Conservation (phyloP, 2,113 vertebrate species). For the Phyllostomus discolor region DNA sequence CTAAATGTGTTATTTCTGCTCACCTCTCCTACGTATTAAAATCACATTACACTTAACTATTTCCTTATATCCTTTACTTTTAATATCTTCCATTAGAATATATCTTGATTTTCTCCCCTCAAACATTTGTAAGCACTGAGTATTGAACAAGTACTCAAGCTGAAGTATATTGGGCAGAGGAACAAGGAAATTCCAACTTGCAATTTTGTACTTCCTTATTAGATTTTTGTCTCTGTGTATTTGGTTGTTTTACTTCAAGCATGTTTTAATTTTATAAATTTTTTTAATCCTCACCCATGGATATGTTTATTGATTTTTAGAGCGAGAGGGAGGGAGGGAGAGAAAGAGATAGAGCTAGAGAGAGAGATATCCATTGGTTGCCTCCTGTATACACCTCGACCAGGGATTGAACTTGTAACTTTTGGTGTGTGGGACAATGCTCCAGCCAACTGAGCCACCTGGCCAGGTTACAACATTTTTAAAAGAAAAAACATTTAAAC, state of each 20-base stretch:
- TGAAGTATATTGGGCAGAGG: not conserved
- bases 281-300: not conserved
- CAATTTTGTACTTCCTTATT: not conserved
- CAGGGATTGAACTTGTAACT: too few relatives aligned
- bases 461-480: not conserved
- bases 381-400: too few relatives aligned
- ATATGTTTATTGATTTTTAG: too few relatives aligned
- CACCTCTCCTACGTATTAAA: not conserved
- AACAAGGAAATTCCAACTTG: not conserved
- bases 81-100: not conserved
- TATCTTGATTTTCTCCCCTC: constrained; percentile 11
- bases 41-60: not conserved
- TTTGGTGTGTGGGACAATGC: too few relatives aligned
- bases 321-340: too few relatives aligned
- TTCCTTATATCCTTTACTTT: not conserved
- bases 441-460: too few relatives aligned
- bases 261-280: not conserved
- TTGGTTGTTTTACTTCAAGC: constrained; percentile 22
- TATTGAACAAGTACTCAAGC: not conserved
- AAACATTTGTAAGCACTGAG: constrained; percentile 36
- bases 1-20: not conserved
- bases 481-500: not conserved
- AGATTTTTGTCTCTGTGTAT: not conserved
- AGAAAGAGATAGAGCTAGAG: too few relatives aligned
- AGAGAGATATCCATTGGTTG: too few relatives aligned